Base-by-base conservation (phyloP, 2,888 invertebrate species). In the Lottia gigantea region DNA sequence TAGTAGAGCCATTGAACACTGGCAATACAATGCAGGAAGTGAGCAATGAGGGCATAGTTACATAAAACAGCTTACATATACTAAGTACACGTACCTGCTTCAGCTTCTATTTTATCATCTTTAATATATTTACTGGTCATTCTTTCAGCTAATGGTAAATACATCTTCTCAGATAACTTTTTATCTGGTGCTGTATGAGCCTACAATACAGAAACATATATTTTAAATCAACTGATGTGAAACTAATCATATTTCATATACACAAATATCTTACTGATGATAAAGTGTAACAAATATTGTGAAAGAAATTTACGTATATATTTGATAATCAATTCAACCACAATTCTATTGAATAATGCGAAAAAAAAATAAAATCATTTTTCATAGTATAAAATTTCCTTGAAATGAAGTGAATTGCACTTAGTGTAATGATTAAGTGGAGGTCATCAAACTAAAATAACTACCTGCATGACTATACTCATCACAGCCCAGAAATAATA, bases 401-500 rank as follows among this genome's bases (percentile, higher is more conserved):
- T n/a, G n/a, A n/a, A n/a, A n/a, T n/a, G n/a, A n/a, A n/a, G n/a
- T n/a, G n/a, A n/a, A n/a, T n/a, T n/a, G n/a, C n/a, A n/a, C n/a
- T n/a, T n/a, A n/a, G n/a, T n/a, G n/a, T n/a, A n/a, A n/a, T n/a
- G n/a, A n/a, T n/a, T n/a, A n/a, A n/a, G n/a, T n/a, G n/a, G n/a
- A n/a, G n/a, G n/a, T n/a, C n/a, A 31, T 31, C 31, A 31, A 31
- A 2, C 31, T 31, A 31, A 8, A 40, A 14, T 64, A 49, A 16
- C 68, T 82, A 95, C 95, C 92, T 98, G 98, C 91, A 98, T 92
- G 26, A 98, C 93, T 80, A 96, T 93, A 87, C 97, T 97, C 95
- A 98, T 97, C 14, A 98, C 94, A 25, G 95, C 95, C 99, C 98
- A 99, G 88, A 96, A 97, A 88, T 97, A 97, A 88, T 98, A 98